Base-by-base conservation (phyloP, 1,140 invertebrate genomes). In the Andricus grossulariae region DNA sequence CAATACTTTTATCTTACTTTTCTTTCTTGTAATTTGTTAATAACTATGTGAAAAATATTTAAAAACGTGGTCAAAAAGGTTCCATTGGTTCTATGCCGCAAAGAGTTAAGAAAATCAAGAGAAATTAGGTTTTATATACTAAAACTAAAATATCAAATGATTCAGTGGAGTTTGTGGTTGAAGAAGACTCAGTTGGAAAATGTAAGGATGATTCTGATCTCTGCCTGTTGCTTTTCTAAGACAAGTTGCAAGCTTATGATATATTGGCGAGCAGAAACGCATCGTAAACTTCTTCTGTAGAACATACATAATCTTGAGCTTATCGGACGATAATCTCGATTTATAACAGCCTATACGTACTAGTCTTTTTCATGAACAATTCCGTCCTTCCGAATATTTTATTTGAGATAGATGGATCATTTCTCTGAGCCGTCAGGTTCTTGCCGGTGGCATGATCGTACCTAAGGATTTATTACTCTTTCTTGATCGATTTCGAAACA, bases 321-420 rank as follows among this genome's bases (percentile, higher is more conserved):
- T 82, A 82, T 80, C 81, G 71, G 50, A 11, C 71, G 13, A 73
- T 79, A 80, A 83, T 83, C 81, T 78, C 76, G 72, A 73, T 75
- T 80, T 75, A 74, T 73, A 60, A 39, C 25, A 60, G 5, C 21
- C 57, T 39, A 60, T 60, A 32, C 18, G 21, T 25, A 4, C 57
- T 32, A 32, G 57, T 60, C 1, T 19, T 60, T 60, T 60, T 60
- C 57, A 60, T 60, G 57, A 60, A 60, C 21, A 60, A 60, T 19
- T 60, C 21, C 57, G 57, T 60, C 21, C 57, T 60, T 60, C 57
- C 57, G 57, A 60, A 60, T 60, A 60, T 60, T 60, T 60, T 19
- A 60, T 60, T 60, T 21, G 21, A 60, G 57, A 60, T 15, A 32
- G 57, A 60, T 60, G 57, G 57, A 60, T 60, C 57, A 60, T 60